phyloP scores from a whole-genome alignment of 1,140 invertebrate species.

The Drosophila aff. region DNA sequence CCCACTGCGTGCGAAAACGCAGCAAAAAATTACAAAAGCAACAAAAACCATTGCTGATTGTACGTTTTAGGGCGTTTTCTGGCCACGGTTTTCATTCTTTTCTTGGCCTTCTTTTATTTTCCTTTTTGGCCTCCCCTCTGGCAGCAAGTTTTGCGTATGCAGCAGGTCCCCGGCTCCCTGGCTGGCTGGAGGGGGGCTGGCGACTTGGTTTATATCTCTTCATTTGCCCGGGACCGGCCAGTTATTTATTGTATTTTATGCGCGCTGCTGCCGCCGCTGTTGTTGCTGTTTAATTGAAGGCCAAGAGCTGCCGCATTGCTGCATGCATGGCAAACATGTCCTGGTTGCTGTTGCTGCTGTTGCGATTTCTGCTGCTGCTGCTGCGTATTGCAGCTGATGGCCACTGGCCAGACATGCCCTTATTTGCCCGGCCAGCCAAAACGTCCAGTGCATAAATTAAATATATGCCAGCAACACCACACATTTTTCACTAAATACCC shows the following conservation, averaged over 20 bases:
- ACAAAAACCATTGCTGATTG: slow-evolving; percentile 41
- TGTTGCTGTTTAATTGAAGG: slow-evolving; percentile 78
- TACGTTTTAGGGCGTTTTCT: slow-evolving; percentile 82
- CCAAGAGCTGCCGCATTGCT: slow-evolving; percentile 81
- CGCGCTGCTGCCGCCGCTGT: slow-evolving; percentile 29
- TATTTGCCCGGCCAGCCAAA: slow-evolving; percentile 74
- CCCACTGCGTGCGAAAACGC: slow-evolving; percentile 78
- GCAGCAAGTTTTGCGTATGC: slow-evolving; percentile 68
- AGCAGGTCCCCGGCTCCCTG: slow-evolving; percentile 11
- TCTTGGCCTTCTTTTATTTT: slow-evolving; percentile 36
- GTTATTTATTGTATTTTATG: slow-evolving; percentile 82
- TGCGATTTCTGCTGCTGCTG: slow-evolving; percentile 12
- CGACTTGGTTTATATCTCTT: slow-evolving; percentile 80
- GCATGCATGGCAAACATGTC: slow-evolving; percentile 82
- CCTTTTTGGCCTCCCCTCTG: slow-evolving; percentile 50
- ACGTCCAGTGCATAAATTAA: slow-evolving; percentile 76
- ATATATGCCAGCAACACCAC: slow-evolving; percentile 38
- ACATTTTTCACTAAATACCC: slow-evolving; percentile 67
- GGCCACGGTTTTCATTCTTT: slow-evolving; percentile 71
- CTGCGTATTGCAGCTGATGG: slow-evolving; percentile 65
- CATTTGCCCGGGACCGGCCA: slow-evolving; percentile 70
- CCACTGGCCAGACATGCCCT: slow-evolving; percentile 80
- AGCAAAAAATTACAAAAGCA: slow-evolving; percentile 43
- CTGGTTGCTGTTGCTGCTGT: slow-evolving; percentile 56
- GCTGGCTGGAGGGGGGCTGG: slow-evolving; percentile 16